A percentile compares a stretch with the other conserved stretches of the same genome.
These are phyloP conservation scores for Agriopis marginaria DNA, from an alignment of 2,888 invertebrate genomes.

Conservation along the genomic window DNA sequence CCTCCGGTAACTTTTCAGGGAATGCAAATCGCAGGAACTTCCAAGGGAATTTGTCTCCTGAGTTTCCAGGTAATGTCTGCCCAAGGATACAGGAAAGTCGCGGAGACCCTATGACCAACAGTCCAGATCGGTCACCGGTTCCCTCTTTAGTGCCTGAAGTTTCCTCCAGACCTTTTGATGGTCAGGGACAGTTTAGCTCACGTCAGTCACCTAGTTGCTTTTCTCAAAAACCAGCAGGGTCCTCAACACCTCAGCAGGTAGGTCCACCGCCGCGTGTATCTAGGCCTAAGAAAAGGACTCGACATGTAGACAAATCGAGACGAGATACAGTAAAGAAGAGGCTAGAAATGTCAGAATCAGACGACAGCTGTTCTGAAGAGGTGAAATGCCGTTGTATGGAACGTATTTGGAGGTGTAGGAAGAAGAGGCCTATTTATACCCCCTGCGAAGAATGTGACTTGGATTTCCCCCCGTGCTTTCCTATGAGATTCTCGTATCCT, in stretches of 20 bases:
- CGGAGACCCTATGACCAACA: neutral
- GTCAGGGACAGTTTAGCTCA: constrained; percentile 2
- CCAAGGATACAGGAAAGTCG: neutral
- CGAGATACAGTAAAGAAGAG: constrained; percentile 41
- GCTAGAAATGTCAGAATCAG: constrained; percentile 49
- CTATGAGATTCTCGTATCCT: constrained; percentile 43
- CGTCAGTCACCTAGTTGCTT: constrained; percentile 5
- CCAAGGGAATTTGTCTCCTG: neutral
- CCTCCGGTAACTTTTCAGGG: neutral
- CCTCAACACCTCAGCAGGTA: constrained; percentile 49
- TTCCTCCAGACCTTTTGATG: neutral
- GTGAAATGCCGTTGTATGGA: constrained; percentile 48
- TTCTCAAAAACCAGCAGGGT: constrained; percentile 39
- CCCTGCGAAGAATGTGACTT: constrained; percentile 36
- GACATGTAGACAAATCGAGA: constrained; percentile 31
- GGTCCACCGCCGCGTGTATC: constrained; percentile 1
- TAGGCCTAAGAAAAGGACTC: constrained; percentile 41
- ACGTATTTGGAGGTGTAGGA: constrained; percentile 42
- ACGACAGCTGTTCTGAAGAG: constrained; percentile 46
- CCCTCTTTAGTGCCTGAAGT: neutral
- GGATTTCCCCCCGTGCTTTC: constrained; percentile 44
- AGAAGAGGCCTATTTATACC: constrained; percentile 32
- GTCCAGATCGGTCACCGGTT: neutral
- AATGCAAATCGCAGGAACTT: neutral
- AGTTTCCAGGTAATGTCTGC: neutral